phyloP scores from a whole-genome alignment of 2,888 invertebrate species.

The Rutpela maculata region DNA sequence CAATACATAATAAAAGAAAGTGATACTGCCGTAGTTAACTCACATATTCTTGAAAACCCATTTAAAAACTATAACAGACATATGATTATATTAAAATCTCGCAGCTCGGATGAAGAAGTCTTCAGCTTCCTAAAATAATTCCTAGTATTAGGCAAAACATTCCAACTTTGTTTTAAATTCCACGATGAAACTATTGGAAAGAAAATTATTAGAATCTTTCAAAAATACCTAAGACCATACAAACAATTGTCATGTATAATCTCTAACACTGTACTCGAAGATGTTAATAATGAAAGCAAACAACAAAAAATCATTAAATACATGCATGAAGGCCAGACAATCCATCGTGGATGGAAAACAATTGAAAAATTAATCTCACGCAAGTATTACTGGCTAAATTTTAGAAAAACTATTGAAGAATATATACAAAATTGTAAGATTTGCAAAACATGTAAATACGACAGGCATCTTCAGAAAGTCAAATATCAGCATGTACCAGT shows the following conservation, averaged over 20 bases:
- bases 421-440: constrained; percentile 8
- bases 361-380: constrained; percentile 13
- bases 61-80: neutral
- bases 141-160: neutral
- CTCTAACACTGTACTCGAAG: neutral
- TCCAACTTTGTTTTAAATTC: neutral
- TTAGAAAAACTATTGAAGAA: constrained; percentile 6
- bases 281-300: neutral
- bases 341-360: constrained; percentile 31
- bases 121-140: neutral
- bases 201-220: neutral
- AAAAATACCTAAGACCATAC: neutral
- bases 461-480: constrained; percentile 27
- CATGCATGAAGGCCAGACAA: constrained; percentile 31
- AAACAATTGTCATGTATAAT: neutral
- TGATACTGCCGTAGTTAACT: neutral
- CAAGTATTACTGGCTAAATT: constrained; percentile 27
- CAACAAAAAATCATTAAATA: constrained; percentile 23
- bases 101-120: neutral
- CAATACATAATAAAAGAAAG: neutral
- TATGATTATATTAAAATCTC: neutral
- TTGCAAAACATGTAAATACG: constrained; percentile 27
- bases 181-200: neutral
- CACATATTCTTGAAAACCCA: neutral
- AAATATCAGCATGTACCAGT: constrained; percentile 35